Evolutionary conservation across 2,113 vertebrate species (phyloP).

Genomic region (Pelodiscus sinensis): DNA sequence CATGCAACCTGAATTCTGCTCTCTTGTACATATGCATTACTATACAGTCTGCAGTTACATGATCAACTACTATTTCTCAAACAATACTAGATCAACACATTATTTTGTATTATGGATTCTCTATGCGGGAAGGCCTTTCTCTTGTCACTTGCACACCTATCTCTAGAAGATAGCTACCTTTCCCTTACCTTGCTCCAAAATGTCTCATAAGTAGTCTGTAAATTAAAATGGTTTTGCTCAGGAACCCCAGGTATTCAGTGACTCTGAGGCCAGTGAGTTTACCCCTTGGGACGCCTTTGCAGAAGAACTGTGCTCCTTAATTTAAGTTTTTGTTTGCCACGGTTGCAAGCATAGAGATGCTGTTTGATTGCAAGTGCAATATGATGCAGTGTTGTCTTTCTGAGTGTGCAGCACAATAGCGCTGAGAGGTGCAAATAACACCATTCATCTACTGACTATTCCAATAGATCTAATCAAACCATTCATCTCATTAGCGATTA

Average conservation of each 20-base stretch:
- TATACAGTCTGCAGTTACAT: background rate
- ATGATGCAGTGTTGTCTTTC: background rate
- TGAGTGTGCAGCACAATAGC: background rate
- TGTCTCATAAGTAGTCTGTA: background rate
- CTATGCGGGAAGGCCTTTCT: background rate
- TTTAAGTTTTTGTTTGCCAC: background rate
- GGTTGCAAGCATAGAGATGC: conserved; percentile 1
- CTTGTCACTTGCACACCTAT: background rate
- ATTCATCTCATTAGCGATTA: background rate
- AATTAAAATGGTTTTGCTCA: background rate
- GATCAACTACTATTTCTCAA: background rate
- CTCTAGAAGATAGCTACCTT: accelerated
- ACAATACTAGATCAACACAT: background rate
- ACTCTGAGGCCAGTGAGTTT: background rate
- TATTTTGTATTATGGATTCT: background rate
- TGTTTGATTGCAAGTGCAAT: background rate
- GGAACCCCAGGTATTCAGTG: background rate
- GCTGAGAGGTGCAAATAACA: background rate
- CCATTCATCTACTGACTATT: background rate
- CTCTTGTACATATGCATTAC: background rate
- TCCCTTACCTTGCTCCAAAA: background rate
- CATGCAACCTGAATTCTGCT: background rate
- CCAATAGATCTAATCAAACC: background rate
- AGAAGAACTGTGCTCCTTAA: background rate
- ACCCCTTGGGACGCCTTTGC: background rate